Evolutionary conservation across 1,140 invertebrate genomes (phyloP), one percentile per base, ranked within the genome.

Genomic region (Lordiphosa collinella): DNA sequence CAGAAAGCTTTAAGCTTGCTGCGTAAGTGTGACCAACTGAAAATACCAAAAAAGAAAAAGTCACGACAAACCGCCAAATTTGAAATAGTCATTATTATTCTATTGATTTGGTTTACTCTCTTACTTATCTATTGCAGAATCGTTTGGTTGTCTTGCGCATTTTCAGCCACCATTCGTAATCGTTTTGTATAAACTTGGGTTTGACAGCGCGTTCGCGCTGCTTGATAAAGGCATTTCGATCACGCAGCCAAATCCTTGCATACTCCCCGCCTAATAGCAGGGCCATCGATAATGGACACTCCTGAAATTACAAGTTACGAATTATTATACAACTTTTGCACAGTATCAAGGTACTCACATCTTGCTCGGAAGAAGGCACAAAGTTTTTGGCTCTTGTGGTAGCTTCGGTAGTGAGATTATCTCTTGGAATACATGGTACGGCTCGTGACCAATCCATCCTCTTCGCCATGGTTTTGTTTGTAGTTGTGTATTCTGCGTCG

Each of bases 141-240:
- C 34, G 37, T 10, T 64, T 84, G 7, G 49, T 37, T 1, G 71
- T 68, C 35, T 53, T 68, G 5, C 60, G 85, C 34, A 74, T 32
- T 4, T 65, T 65, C 0, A 87, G 49, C 85, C 85, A 87, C 61
- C 61, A 70, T 3, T 69, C 61, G 9, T 73, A 87, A 25, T 87
- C 85, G 16, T 87, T 87, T 36, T 70, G 57, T 2, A 87, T 74
- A 3, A 35, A 36, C 51, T 82, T 73, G 0, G 52, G 34, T 16
- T 51, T 86, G 13, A 25, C 43, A 0, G 31, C 55, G 7, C 18
- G 29, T 6, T 54, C 25, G 8, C 32, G 57, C 7, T 56, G 13
- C 14, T 34, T 12, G 1, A 68, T 13, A 36, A 59, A 87, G 1
- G 40, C 35, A 10, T 69, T 52, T 1, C 79, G 71, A 34, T 87